Evolutionary conservation across 2,797 vertebrate species (phyloP).

Genomic region (Cuculus canorus): DNA sequence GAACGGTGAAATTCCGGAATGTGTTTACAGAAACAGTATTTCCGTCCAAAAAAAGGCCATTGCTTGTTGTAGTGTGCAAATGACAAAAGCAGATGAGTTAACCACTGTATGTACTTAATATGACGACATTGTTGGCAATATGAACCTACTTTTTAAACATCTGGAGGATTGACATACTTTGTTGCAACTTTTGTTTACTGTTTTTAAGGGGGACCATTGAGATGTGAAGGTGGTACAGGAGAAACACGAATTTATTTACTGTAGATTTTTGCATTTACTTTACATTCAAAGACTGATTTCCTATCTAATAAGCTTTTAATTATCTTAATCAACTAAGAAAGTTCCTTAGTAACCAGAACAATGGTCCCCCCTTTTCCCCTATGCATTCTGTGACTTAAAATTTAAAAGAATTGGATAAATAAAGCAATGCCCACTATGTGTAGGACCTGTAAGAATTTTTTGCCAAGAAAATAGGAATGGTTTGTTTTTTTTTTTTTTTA

Average conservation of each 20-base stretch:
- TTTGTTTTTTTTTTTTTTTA: not conserved
- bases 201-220: not conserved
- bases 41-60: not conserved
- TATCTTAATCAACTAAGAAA: not conserved
- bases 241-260: not conserved
- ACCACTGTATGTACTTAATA: not conserved
- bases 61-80: not conserved
- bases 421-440: not conserved
- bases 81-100: constrained; percentile 19
- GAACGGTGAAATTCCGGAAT: constrained; percentile 17
- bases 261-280: not conserved
- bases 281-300: not conserved
- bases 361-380: fast-evolving
- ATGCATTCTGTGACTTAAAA: not conserved
- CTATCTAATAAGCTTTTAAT: not conserved
- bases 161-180: not conserved
- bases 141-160: not conserved
- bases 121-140: not conserved
- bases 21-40: constrained; percentile 39
- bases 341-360: not conserved
- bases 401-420: not conserved
- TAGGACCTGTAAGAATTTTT: not conserved
- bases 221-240: not conserved
- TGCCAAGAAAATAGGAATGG: not conserved
- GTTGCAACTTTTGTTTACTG: not conserved